Evolutionary conservation across 1,140 invertebrate species (phyloP), one percentile per base, ranked within the genome.

Genomic region (Diorhabda carinulata): DNA sequence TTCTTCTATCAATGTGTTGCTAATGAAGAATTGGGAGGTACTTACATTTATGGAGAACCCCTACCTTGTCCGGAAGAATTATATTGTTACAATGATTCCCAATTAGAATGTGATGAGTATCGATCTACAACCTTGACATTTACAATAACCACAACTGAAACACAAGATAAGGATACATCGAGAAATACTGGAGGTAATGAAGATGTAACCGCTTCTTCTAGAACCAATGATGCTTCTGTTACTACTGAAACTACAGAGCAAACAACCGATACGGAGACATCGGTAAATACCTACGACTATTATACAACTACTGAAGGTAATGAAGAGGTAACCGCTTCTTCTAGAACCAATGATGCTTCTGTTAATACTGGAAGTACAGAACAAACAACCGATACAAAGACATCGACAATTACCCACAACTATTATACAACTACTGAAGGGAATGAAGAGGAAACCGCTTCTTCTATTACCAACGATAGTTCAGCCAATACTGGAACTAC

Each of bases 1-100:
- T 40, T 40, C 43, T 64, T 64, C 56, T 64, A 64, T 40, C 63
- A 64, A 40, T 64, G 63, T 42, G 63, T 64, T 8, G 10, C 7
- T 9, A 43, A n/a, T 8, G 45, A 0, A 52, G 41, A 64, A 9
- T 47, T 41, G 9, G 25, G 10, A 9, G 45, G 44, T 41, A 52
- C 2, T 6, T 52, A 52, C 47, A 57, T 64, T 10, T 56, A 56
- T 7, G 63, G 63, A 2, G 8, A n/a, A 3, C 63, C 63, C 2
- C 63, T 56, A 9, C 3, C 9, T 40, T 64, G 63, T 40, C 63
- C 63, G 10, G 63, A 64, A 56, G 63, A 44, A 25, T 41, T 64
- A 52, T 56, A 9, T 44, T 64, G 63, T 40, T 56, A 25, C 9
- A 47, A 64, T 41, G 45, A 56, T 8, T 44, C 25, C 5, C 44